Evolutionary conservation across 1,140 invertebrate species (phyloP), one percentile per base, ranked within the genome.

Genomic region (Wiebesia pumilae): DNA sequence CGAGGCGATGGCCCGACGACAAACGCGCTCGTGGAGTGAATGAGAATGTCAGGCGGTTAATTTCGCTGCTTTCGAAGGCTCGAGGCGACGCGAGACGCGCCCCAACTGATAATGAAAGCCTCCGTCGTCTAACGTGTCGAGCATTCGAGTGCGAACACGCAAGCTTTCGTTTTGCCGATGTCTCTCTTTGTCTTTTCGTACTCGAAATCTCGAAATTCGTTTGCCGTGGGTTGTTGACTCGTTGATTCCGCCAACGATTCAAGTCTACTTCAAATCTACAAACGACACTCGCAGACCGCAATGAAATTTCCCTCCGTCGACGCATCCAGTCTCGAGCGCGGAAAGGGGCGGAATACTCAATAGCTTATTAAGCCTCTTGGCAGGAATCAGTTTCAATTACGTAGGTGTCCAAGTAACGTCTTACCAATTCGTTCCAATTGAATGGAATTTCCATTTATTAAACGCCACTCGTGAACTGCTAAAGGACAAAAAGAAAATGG

Each of bases 351-450:
- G 4, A 3, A 81, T 73, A 47, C 4, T 35, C 27, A 71, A 40
- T 16, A 38, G 43, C 3, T 10, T 43, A 16, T 67, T 79, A 33
- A 84, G 19, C 16, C 54, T 21, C 33, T 82, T 51, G 3, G 27
- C n/a, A 78, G 78, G 40, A 81, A 73, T 81, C 51, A 47, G 30
- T 62, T 30, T 0, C 67, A 81, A 71, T 83, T 67, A 78, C 14
- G 6, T 30, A 77, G 65, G 43, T 80, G 77, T 83, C 86, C n/a
- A n/a, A 81, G 73, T 83, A 62, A 83, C 54, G 43, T 79, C 38
- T 71, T 30, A 77, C 21, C 82, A 87, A 87, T 87, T 81, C 16
- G 30, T 54, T 73, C 16, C 81, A 87, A 84, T 87, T 83, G 81
- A 78, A 12, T 0, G n/a, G 73, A 67, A 83, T 78, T 65, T 79